Conservation (phyloP, 2,888 invertebrate species). For the Tupiocoris notatus region DNA sequence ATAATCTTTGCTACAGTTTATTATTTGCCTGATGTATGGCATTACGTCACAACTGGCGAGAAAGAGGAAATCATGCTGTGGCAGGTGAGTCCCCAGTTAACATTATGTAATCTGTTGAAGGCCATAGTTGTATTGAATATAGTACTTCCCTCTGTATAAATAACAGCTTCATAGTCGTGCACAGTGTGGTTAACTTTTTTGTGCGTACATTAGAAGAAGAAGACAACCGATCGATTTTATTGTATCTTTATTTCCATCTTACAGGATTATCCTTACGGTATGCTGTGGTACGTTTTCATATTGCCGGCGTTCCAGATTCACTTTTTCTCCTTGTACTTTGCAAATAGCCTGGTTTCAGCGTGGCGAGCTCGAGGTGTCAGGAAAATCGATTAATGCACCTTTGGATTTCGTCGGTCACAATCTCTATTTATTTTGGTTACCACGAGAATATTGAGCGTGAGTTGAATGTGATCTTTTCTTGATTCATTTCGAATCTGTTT, state of each 20-base stretch:
- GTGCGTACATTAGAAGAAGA: background rate
- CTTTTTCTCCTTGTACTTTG: slow-evolving; percentile 79
- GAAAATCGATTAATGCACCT: slow-evolving; percentile 72
- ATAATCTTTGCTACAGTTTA: slow-evolving; percentile 76
- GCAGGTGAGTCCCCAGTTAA: slow-evolving; percentile 65
- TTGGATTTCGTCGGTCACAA: no score
- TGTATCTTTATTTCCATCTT: background rate
- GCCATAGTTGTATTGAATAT: no score
- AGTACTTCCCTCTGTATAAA: no score
- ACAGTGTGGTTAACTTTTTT: no score
- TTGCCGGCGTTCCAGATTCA: slow-evolving; percentile 85
- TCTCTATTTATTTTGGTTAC: no score
- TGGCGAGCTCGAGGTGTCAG: slow-evolving; percentile 76
- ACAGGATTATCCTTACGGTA: slow-evolving; percentile 84
- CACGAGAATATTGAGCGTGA: no score
- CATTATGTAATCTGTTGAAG: no score
- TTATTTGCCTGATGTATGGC: slow-evolving; percentile 81
- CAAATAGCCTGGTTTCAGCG: slow-evolving; percentile 75
- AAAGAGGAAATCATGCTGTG: slow-evolving; percentile 71
- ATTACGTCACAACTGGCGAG: slow-evolving; percentile 70
- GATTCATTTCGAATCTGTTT: no score
- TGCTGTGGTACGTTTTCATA: slow-evolving; percentile 90
- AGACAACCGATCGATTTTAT: no score
- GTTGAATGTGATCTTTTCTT: no score
- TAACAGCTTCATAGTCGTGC: no score